A percentile compares a stretch with the other conserved stretches of the same genome.
These are phyloP conservation scores for Sminthurides aquaticus DNA, from an alignment of 2,888 invertebrate genomes.

Conservation along the genomic window DNA sequence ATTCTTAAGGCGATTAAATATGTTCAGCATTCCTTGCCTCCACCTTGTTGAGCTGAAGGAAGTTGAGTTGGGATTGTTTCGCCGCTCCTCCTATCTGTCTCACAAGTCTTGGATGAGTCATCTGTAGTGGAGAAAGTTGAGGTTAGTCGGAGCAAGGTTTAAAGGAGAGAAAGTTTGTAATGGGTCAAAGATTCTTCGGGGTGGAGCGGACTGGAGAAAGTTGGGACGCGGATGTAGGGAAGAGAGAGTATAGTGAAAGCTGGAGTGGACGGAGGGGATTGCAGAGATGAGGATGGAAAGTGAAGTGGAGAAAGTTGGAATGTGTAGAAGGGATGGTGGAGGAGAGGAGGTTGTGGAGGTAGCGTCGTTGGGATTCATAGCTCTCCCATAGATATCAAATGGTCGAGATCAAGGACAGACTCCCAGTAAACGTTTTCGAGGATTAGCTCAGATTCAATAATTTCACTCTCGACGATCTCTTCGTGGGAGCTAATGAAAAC, in stretches of 20 bases:
- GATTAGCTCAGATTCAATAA: conserved; percentile 24
- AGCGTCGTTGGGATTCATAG: conserved; percentile 17
- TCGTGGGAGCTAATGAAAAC: conserved; percentile 13
- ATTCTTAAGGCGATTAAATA: too few species aligned
- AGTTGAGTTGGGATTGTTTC: too few species aligned
- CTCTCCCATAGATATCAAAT: conserved; percentile 39
- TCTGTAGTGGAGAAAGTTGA: too few species aligned
- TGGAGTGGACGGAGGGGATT: not conserved
- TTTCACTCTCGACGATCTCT: conserved; percentile 25
- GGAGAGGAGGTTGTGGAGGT: not conserved
- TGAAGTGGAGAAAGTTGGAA: not conserved
- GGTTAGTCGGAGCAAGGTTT: not conserved
- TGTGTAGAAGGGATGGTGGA: too few species aligned
- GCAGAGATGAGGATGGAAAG: not conserved
- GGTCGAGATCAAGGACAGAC: conserved; percentile 39
- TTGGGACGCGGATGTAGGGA: too few species aligned
- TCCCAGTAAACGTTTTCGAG: conserved; percentile 29
- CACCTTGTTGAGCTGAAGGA: too few species aligned
- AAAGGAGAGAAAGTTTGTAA: too few species aligned
- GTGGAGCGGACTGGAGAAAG: not conserved
- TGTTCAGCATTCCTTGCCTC: too few species aligned
- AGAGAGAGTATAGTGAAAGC: too few species aligned
- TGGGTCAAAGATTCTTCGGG: too few species aligned
- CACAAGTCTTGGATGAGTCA: too few species aligned
- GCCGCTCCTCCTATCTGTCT: too few species aligned